Base-by-base conservation (phyloP, 2,888 invertebrate genomes). In the Nomada fabriciana region DNA sequence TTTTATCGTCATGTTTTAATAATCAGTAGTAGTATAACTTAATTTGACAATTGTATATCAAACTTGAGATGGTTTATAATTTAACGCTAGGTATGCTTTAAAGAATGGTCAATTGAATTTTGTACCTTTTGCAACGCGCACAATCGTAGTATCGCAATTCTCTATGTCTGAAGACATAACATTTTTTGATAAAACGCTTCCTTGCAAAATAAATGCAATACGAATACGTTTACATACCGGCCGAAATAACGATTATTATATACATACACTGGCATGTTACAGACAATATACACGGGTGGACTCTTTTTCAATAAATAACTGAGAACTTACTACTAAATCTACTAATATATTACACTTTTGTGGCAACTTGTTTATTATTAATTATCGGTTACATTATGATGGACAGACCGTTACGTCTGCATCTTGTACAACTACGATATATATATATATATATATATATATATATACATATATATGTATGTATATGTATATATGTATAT, bases 41-140 rank as follows among this genome's bases (percentile, higher is more conserved):
- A 91, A 90, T 91, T 91, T 89, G 90, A 89, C 91, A 92, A 91
- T 90, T 92, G 91, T 91, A 91, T 89, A 90, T 91, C 91, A 92
- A 92, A 92, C 47, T 91, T 89, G 91, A 91, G 89, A 91, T 90
- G 89, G 89, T 89, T 88, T 86, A 63, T 55, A 57, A 43, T 50
- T 59, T 42, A 23, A 84, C 88, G 89, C 85, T 85, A 86, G 89
- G 87, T 91, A 84, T 87, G 84, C 9, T 7, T 36, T 5, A 36
- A 36, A 36, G 7, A 36, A 36, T 36, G 0, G 29, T 36, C 7
- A 67, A 70, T 61, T 59, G 69, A 67, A 25, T 47, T 29, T 80
- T 23, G 80, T 84, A 82, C 77, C 64, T 59, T 63, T 53, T 20
- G 60, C 55, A 75, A 57, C 52, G 53, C 76, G 53, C 76, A 80